These are phyloP conservation scores for Stenchaetothrips biformis DNA, from an alignment of 2,888 invertebrate genomes.

Conservation along the genomic window DNA sequence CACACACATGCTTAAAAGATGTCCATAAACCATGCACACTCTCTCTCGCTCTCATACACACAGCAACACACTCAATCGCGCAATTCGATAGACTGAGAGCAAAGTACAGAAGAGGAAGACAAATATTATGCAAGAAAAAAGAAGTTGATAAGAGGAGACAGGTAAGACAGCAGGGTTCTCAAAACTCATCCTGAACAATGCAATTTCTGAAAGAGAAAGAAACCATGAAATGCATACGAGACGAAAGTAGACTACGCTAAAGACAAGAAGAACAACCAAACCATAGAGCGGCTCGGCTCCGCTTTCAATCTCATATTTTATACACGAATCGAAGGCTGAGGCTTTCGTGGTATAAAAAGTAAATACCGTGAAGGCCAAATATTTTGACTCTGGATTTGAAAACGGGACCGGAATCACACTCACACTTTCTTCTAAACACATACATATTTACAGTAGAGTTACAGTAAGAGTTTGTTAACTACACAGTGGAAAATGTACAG, in stretches of 20 bases:
- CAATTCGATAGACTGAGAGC: conserved; percentile 1
- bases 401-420: background rate
- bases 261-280: background rate
- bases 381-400: background rate
- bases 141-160: no score
- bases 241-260: conserved; percentile 11
- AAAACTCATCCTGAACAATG: conserved; percentile 6
- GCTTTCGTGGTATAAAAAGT: background rate
- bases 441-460: conserved; percentile 8
- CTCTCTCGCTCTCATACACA: no score
- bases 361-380: background rate
- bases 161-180: background rate
- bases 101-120: conserved; percentile 4
- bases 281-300: background rate
- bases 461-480: background rate
- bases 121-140: background rate
- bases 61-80: background rate
- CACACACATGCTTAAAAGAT: background rate
- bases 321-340: background rate
- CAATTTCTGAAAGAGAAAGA: conserved; percentile 18
- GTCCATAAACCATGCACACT: background rate
- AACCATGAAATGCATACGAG: background rate
- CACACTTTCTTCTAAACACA: background rate
- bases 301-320: background rate
- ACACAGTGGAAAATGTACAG: conserved; percentile 14